Evolutionary conservation across 2,888 invertebrate genomes (phyloP), one percentile per base, ranked within the genome.

Genomic region (Rhynchonema sp.): DNA sequence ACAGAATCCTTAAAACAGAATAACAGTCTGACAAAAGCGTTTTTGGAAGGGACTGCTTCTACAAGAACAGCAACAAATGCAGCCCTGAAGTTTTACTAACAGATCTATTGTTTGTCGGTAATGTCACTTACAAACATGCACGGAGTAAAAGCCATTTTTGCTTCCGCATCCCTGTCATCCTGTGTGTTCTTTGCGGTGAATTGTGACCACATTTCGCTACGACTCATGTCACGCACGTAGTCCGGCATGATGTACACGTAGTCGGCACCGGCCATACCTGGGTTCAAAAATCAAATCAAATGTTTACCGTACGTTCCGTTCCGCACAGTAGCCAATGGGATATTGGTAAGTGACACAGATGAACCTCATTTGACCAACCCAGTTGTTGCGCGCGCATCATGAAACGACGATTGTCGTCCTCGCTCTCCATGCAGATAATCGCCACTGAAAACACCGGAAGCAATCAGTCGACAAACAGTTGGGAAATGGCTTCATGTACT

Each of bases 171-270:
- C 20, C 60, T 3, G 2, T 13, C 25, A 25, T 60, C 60, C 6
- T 38, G 38, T 17, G 38, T 17, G 9, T 38, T 17, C 17, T 6
- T 17, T 13, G 38, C 17, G 38, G 9, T 17, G 38, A 1, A 56
- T 49, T 49, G n/a, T 29, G 13, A 2, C 60, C 60, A 60, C 27
- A 60, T 13, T 53, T 60, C 60, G 28, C 46, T 54, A 1, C 57
- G 57, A 46, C 57, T 60, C 25, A 20, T 13, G 26, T 60, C 60
- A 22, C 60, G 60, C 13, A 60, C 60, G 52, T 26, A 60, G 30
- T 57, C 58, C 23, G 60, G 60, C 38, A 60, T 30, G 20, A 60
- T 38, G 26, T 52, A 60, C 26, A 60, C 60, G 29, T 57, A 60
- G 2, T 57, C 17, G 6, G 9, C 38, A 38, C 17, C 38, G 9